Evolutionary conservation across 2,797 vertebrate genomes (phyloP).

Genomic region (Phataginus tricuspis): DNA sequence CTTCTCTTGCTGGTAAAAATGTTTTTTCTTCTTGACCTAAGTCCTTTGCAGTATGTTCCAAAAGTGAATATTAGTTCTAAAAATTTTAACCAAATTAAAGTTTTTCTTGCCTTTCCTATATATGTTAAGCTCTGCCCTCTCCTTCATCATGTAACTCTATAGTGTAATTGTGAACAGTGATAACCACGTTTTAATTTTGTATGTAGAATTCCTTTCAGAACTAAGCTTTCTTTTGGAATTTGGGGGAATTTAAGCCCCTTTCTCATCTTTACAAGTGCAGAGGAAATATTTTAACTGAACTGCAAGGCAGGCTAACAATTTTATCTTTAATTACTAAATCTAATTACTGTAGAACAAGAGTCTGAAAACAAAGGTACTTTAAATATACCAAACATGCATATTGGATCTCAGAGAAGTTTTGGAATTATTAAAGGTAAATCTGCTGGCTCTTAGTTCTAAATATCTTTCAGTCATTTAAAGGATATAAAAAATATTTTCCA

Average conservation of each 20-base stretch:
- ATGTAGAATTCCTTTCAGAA: background rate
- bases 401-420: background rate
- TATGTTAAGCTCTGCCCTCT: background rate
- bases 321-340: background rate
- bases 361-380: constrained; percentile 1
- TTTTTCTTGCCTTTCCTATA: background rate
- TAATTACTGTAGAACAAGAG: background rate
- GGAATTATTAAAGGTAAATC: background rate
- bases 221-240: background rate
- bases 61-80: background rate
- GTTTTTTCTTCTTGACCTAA: background rate
- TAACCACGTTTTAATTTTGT: background rate
- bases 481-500: constrained; percentile 27
- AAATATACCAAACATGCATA: background rate
- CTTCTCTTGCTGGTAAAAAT: constrained; percentile 31
- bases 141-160: background rate
- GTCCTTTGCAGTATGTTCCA: background rate
- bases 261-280: background rate
- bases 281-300: constrained; percentile 13
- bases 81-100: background rate
- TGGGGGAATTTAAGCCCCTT: background rate
- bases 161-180: background rate
- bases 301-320: background rate
- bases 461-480: background rate
- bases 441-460: constrained; percentile 4